phyloP scores from a whole-genome alignment of 2,797 vertebrate species.

The Sandelia bainsii region DNA sequence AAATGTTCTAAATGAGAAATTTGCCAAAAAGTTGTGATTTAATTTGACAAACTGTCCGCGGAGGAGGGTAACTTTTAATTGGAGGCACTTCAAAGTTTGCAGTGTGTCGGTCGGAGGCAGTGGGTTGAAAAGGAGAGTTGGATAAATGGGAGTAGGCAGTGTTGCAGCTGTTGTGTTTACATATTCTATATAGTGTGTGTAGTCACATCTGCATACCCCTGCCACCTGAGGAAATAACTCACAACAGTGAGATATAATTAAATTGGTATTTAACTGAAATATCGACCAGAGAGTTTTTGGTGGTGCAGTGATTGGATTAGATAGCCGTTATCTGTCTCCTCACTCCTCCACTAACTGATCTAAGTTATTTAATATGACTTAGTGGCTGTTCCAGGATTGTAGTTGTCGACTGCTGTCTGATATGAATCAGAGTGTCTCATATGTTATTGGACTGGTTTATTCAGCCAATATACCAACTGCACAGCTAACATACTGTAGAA shows the following conservation, averaged over 20 bases:
- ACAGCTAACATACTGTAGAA: too few relatives aligned
- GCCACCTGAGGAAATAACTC: slow-evolving; percentile 42
- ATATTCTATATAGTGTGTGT: neutral
- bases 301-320: slow-evolving; percentile 27
- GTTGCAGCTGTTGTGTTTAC: slow-evolving; percentile 36
- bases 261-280: slow-evolving; percentile 43
- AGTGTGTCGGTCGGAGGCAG: slow-evolving; percentile 2
- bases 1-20: slow-evolving; percentile 43
- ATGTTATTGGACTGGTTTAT: too few relatives aligned
- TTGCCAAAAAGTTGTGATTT: slow-evolving; percentile 21
- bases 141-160: slow-evolving; percentile 4
- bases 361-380: slow-evolving; percentile 46
- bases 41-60: slow-evolving; percentile 42
- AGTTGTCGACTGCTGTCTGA: too few relatives aligned
- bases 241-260: slow-evolving; percentile 45
- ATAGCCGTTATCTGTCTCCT: slow-evolving; percentile 15
- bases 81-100: slow-evolving; percentile 43
- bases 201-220: slow-evolving; percentile 44
- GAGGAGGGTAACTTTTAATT: slow-evolving; percentile 37
- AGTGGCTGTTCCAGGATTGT: slow-evolving; percentile 33
- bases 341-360: slow-evolving; percentile 37
- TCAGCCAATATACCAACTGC: too few relatives aligned
- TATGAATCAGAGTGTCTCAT: too few relatives aligned
- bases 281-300: slow-evolving; percentile 12
- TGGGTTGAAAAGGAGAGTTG: slow-evolving; percentile 19